A percentile compares a stretch with the other conserved stretches of the same genome.
phyloP scores from a whole-genome alignment of 2,888 invertebrate species.

The Aplocera efformata region DNA sequence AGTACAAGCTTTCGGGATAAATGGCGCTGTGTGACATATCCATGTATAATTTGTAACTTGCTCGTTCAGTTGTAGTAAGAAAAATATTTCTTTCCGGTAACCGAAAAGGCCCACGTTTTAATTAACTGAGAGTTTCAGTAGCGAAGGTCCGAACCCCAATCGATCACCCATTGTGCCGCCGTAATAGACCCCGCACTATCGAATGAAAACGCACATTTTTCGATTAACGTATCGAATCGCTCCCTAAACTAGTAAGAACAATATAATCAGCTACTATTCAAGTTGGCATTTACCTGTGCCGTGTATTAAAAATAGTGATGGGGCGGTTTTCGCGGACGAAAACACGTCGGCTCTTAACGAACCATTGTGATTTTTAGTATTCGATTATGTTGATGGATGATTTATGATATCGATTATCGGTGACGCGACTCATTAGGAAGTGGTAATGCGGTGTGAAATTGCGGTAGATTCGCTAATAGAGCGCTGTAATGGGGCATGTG shows the following conservation, averaged over 20 bases:
- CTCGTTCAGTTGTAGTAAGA: not conserved
- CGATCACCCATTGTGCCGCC: conserved; percentile 51
- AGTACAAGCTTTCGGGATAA: no score
- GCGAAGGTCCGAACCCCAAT: conserved; percentile 40
- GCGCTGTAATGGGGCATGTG: not conserved
- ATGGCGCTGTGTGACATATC: no score
- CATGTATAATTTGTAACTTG: no score
- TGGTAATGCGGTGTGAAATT: conserved; percentile 43
- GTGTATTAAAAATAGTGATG: conserved; percentile 75
- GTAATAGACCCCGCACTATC: conserved; percentile 38
- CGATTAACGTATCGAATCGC: conserved; percentile 74
- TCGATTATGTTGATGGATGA: conserved; percentile 73
- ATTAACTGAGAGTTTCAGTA: conserved; percentile 53
- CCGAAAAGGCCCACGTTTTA: conserved; percentile 42
- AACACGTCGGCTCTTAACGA: conserved; percentile 60
- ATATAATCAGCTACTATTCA: conserved; percentile 78
- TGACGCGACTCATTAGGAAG: conserved; percentile 40
- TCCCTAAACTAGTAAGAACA: conserved; percentile 68
- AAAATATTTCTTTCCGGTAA: conserved; percentile 1
- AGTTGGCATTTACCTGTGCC: conserved; percentile 41
- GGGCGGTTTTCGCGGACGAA: conserved; percentile 51
- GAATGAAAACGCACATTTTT: conserved; percentile 70
- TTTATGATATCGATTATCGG: conserved; percentile 46
- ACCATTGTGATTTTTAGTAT: conserved; percentile 73
- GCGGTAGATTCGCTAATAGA: conserved; percentile 14